Base-by-base conservation (phyloP, 2,797 vertebrate species). In the Artibeus jamaicensis region DNA sequence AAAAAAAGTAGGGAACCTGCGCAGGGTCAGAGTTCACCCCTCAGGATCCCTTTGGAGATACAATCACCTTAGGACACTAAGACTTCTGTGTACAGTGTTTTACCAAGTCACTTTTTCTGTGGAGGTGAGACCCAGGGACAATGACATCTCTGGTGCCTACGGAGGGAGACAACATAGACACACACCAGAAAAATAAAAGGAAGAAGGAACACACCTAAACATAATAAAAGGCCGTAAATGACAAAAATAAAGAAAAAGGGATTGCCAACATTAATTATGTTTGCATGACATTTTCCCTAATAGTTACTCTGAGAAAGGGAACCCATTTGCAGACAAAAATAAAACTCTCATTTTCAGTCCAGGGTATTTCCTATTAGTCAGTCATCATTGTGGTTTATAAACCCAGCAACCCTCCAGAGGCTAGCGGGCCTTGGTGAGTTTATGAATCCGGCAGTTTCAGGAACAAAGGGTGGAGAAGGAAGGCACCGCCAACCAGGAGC, bases 321-420 rank as follows among this genome's bases (percentile, higher is more conserved):
- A 85, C 6, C 19, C 37, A 55, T 46, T 67, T 95, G 24, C 48
- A 81, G 89, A 74, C 79, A 73, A 76, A n/a, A 81, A 39, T 73
- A 59, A 29, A 77, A 39, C 77, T 95, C 93, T 96, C 53, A 19
- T 93, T 93, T 94, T 96, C 42, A 59, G 32, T 74, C 74, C 29
- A 39, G 68, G 59, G 18, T 85, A 85, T 86, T 95, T 97, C 67
- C 90, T 67, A 11, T 88, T 71, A 87, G 59, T 93, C 92, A 93
- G 39, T 46, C 46, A 68, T 71, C 6, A 1, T 24, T 18, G 18
- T 24, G 48, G 32, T 15, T 71, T 74, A 39, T 57, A 93, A 76
- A 88, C 65, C 39, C 21, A 65, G 48, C 29, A 55, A 19, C 37
- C 74, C 78, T 70, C 77, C 50, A 76, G 92, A 62, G 37, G 21